Evolutionary conservation across 2,888 invertebrate species (phyloP), one percentile per base, ranked within the genome.

Genomic region (Amblyteles armatorius): DNA sequence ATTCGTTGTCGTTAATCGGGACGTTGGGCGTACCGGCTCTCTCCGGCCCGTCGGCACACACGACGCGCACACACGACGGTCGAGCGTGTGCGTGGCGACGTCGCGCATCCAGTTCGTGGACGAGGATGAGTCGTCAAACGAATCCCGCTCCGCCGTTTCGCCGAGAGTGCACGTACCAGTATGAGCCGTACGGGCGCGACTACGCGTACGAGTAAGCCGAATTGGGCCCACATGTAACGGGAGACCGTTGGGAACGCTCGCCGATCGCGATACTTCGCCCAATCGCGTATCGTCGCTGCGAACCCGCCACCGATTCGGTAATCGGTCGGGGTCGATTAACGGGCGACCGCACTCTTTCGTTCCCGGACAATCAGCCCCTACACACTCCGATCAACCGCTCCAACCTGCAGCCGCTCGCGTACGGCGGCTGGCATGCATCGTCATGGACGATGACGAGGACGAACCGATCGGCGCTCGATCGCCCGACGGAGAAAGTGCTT

Each of bases 1-100:
- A 91, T 92, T 93, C 92, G 92, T 93, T 92, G 91, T 92, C 89
- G 90, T 92, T 90, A 92, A 93, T 92, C 86, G 82, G 71, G 79
- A 79, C 76, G 65, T 86, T 88, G 84, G 86, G 81, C 84, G 82
- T 84, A 86, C 73, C 79, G 76, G 76, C 78, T 82, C 79, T 36
- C 74, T 80, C 55, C 60, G 11, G 57, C 79, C 63, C 71, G 74
- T 79, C 60, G 65, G 79, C 67, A 48, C 63, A 55, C 16, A 26
- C 26, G 26, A 26, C 26, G 67, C 65, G 65, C 67, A 50, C 57
- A 72, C 36, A 57, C 13, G 67, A 68, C 36, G 22, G 44, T 33
- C n/a, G 26, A 4, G 67, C 22, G 44, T 19, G 60, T 71, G 63
- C 29, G 44, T 19, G 40, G 40, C 36, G 9, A 33, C 33, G 60